Evolutionary conservation across 35 echinoderm and acorn worm species (phyloP).

Genomic region (Apostichopus parvimensis): DNA sequence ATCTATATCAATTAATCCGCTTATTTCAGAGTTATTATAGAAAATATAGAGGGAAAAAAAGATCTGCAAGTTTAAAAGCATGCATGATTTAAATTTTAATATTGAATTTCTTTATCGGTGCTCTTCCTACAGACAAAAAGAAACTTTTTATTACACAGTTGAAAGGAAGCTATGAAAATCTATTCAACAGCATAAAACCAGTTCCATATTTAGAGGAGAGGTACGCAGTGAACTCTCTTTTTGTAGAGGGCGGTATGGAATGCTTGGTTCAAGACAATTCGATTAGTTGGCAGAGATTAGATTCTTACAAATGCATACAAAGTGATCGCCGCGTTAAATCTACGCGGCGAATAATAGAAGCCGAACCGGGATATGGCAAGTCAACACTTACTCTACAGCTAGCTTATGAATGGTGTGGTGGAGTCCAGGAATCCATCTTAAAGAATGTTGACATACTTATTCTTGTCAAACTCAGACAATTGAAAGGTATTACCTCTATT

Average conservation of each 20-base stretch:
- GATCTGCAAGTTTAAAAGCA: too few species aligned
- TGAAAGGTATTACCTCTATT: neutral
- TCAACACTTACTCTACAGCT: neutral
- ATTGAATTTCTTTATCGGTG: too few species aligned
- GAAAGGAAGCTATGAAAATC: neutral
- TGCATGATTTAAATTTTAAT: too few species aligned
- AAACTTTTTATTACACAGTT: neutral
- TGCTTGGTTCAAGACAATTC: neutral
- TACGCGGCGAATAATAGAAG: neutral
- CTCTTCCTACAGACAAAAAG: neutral
- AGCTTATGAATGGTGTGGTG: constrained; percentile 1
- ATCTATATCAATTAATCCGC: too few species aligned
- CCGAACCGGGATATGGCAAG: constrained; percentile 21
- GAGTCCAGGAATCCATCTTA: neutral
- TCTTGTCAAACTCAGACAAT: constrained; percentile 23
- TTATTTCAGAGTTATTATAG: too few species aligned
- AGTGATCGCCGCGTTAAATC: neutral
- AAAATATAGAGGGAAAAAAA: too few species aligned
- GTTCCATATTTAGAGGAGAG: neutral
- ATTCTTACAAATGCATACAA: neutral
- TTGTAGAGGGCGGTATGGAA: constrained; percentile 1
- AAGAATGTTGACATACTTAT: constrained; percentile 10
- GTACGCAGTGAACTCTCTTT: neutral
- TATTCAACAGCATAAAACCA: neutral
- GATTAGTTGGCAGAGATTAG: neutral